These are phyloP conservation scores for Sphenodon punctatus DNA, from an alignment of 2,797 vertebrate species.

Conservation along the genomic window DNA sequence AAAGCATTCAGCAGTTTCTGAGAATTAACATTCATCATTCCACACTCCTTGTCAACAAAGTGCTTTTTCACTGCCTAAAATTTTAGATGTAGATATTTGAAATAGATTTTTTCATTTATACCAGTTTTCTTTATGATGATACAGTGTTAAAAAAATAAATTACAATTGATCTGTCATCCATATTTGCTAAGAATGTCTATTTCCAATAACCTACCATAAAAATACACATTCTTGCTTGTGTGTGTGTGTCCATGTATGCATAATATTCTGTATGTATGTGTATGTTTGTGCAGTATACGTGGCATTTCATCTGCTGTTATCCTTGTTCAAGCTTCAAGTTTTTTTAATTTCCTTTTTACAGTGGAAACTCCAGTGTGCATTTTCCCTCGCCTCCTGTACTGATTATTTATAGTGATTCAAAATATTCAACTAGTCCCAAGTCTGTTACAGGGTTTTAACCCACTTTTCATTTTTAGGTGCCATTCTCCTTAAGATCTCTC, in stretches of 20 bases:
- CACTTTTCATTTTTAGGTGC: constrained; percentile 22
- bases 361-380: constrained; percentile 69
- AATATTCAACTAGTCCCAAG: constrained; percentile 59
- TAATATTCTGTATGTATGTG: constrained; percentile 52
- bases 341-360: constrained; percentile 49
- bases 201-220: constrained; percentile 76
- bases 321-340: constrained; percentile 60
- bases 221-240: constrained; percentile 77
- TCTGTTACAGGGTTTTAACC: constrained; percentile 46
- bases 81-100: constrained; percentile 93
- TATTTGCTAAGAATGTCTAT: constrained; percentile 88
- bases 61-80: constrained; percentile 99
- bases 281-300: constrained; percentile 1
- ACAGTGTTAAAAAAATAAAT: constrained; percentile 90
- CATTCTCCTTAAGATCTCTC: constrained; percentile 41
- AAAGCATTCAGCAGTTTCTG: constrained; percentile 84
- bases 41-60: constrained; percentile 87
- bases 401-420: constrained; percentile 58
- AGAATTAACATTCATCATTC: constrained; percentile 85
- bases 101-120: constrained; percentile 90
- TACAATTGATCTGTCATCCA: constrained; percentile 89
- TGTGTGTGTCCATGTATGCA: constrained; percentile 67
- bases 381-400: constrained; percentile 61
- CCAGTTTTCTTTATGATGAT: constrained; percentile 88
- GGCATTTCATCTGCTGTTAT: constrained; percentile 42